These are phyloP conservation scores for Ophion costatus DNA, from an alignment of 2,888 invertebrate species.

Conservation along the genomic window DNA sequence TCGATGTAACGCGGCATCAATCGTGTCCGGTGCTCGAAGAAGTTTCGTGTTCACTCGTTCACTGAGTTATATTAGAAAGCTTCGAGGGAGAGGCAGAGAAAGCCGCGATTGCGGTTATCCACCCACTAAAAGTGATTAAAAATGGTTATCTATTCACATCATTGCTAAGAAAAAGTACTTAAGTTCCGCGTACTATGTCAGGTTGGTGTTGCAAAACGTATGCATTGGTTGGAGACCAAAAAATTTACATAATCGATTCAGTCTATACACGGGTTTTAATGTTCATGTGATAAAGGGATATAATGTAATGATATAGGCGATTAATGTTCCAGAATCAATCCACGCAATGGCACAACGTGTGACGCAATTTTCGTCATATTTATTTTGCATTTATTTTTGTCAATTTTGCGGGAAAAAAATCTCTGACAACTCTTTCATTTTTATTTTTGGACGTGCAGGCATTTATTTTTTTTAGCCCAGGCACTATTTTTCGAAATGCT, in stretches of 20 bases:
- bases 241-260: not conserved
- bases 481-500: too few species aligned
- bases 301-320: too few species aligned
- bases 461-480: too few species aligned
- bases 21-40: not conserved
- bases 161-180: not conserved
- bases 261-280: too few species aligned
- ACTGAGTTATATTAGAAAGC: not conserved
- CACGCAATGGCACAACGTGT: not conserved
- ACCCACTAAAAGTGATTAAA: constrained; percentile 6
- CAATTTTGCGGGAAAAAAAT: not conserved
- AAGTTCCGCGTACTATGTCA: not conserved
- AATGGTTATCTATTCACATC: not conserved
- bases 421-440: not conserved
- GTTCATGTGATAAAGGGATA: too few species aligned
- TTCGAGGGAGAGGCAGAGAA: not conserved
- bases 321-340: too few species aligned
- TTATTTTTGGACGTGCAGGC: too few species aligned
- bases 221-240: too few species aligned
- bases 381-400: not conserved
- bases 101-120: not conserved
- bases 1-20: not conserved
- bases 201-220: not conserved
- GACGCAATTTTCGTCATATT: not conserved
- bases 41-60: not conserved